These are phyloP conservation scores for Harpagoxenus sublaevis DNA, from an alignment of 2,888 invertebrate genomes.

Conservation along the genomic window DNA sequence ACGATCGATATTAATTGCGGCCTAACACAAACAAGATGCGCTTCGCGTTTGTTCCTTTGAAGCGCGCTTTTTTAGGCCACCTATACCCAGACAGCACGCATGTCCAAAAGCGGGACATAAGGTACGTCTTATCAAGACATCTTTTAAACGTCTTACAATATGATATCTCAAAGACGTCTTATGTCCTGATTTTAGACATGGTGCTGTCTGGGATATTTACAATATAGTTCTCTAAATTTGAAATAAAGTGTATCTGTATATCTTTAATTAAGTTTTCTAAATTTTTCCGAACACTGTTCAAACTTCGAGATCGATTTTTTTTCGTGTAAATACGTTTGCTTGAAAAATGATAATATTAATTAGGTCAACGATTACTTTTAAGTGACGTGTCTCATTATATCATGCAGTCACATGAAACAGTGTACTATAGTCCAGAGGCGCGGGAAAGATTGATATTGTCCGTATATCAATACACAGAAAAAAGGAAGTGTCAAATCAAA, in stretches of 20 bases:
- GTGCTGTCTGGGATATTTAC: not conserved
- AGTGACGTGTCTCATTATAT: not conserved
- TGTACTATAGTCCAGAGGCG: no score
- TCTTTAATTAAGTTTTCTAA: not conserved
- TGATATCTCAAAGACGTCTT: no score
- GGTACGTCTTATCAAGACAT: no score
- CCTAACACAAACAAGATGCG: not conserved
- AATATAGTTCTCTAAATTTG: not conserved
- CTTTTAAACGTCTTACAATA: no score
- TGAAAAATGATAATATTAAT: not conserved
- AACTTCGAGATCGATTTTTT: not conserved
- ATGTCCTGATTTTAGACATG: no score
- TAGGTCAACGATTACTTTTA: not conserved
- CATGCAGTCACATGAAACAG: not conserved
- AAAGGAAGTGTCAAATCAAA: no score
- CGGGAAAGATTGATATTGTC: no score
- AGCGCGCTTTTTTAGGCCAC: not conserved
- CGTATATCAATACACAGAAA: no score
- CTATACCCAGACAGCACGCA: no score
- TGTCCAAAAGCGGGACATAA: no score
- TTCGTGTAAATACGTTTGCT: not conserved
- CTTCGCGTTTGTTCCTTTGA: not conserved
- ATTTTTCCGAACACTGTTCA: not conserved
- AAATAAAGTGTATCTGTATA: not conserved
- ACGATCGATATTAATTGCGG: slow-evolving; percentile 21